Evolutionary conservation across 2,113 vertebrate genomes (phyloP).

Genomic region (Pluvianellus socialis): DNA sequence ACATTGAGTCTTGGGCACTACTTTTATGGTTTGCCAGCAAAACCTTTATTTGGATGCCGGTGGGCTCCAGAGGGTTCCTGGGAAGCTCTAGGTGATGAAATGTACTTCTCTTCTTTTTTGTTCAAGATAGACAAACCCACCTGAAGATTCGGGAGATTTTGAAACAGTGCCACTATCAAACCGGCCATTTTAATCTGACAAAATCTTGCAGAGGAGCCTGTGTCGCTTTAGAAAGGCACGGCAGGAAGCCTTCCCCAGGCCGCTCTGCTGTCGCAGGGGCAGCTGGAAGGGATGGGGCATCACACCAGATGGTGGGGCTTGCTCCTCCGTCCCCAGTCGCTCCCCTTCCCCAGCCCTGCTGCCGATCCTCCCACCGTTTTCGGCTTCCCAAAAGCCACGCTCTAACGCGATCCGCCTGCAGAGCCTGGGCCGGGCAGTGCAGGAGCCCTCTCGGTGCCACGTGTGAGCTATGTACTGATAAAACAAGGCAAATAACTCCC

Average conservation of each 20-base stretch:
- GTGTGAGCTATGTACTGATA: not conserved
- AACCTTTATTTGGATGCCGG: not conserved
- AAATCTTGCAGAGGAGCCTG: not conserved
- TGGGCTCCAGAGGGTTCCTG: not conserved
- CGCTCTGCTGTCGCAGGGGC: not conserved
- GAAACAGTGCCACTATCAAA: not conserved
- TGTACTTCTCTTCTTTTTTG: not conserved
- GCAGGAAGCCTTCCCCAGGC: not conserved
- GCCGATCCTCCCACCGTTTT: not conserved
- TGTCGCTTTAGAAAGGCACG: not conserved
- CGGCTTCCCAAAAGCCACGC: not conserved
- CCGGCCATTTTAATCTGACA: not conserved
- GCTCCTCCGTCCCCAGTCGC: fast-evolving
- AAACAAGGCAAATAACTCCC: not conserved
- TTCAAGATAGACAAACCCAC: not conserved
- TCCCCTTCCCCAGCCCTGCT: not conserved
- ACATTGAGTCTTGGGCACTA: not conserved
- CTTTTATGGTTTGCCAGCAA: not conserved
- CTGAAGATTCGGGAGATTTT: not conserved
- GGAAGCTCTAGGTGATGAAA: not conserved
- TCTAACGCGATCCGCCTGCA: not conserved
- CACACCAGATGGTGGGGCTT: not conserved
- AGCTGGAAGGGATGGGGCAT: not conserved
- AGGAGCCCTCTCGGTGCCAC: not conserved
- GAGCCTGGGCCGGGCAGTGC: not conserved